Conservation (phyloP, 2,888 invertebrate species). For the Drosophila formosana region DNA sequence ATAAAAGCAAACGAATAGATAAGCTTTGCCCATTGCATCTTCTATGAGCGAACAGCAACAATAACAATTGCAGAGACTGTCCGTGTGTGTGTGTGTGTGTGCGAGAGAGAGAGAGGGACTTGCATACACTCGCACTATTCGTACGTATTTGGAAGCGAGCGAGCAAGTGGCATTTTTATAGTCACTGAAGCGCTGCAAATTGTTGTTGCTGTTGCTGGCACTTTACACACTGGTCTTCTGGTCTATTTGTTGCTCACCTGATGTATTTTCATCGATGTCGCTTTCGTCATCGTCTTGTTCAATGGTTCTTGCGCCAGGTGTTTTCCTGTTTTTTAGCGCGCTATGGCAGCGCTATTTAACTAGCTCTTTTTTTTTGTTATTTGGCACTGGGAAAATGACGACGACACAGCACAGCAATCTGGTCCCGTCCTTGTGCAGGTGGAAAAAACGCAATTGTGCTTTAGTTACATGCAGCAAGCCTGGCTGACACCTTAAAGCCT, state of each 20-base stretch:
- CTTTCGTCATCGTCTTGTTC: constrained; percentile 48
- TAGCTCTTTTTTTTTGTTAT: constrained; percentile 47
- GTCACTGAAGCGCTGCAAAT: constrained; percentile 58
- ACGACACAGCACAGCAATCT: constrained; percentile 22
- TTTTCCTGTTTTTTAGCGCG: constrained; percentile 17
- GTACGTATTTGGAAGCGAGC: constrained; percentile 47
- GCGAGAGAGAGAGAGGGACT: constrained; percentile 7
- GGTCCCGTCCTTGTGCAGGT: constrained; percentile 49
- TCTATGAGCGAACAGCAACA: constrained; percentile 21
- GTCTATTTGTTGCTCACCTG: constrained; percentile 49
- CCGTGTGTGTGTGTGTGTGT: not conserved
- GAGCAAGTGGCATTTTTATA: constrained; percentile 53
- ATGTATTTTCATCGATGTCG: constrained; percentile 34
- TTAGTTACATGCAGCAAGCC: constrained; percentile 13
- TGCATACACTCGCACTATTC: constrained; percentile 23
- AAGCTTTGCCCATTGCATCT: constrained; percentile 40
- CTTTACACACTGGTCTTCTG: constrained; percentile 34
- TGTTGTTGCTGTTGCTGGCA: constrained; percentile 40
- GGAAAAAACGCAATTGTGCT: constrained; percentile 28
- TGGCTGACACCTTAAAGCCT: constrained; percentile 25
- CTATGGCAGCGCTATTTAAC: constrained; percentile 20
- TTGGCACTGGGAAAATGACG: constrained; percentile 69
- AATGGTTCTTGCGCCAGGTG: constrained; percentile 36
- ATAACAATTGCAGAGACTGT: constrained; percentile 6
- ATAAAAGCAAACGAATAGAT: constrained; percentile 37